Base-by-base conservation (phyloP, 2,113 vertebrate species). In the Rhinolophus sinicus region DNA sequence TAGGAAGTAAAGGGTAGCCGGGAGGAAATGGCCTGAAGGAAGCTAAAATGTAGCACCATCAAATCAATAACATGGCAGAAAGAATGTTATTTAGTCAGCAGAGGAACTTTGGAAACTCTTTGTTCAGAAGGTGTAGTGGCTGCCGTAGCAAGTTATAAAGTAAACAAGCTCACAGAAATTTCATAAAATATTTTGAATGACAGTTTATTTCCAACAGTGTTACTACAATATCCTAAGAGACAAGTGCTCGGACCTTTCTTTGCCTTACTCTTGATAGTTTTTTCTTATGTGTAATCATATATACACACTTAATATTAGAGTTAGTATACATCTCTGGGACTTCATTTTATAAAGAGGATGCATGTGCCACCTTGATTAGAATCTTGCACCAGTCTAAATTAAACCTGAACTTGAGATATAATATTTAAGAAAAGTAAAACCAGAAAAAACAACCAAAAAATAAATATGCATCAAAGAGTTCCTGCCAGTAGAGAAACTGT, bases 61-160 rank as follows among this genome's bases (percentile, higher is more conserved):
- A 96, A 98, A 93, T 81, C 93, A 96, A 50, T 91, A 92, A 16
- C 28, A 83, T 30, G 50, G 69, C 82, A 92, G 38, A 89, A 95
- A 86, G 60, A 73, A 78, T 40, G 40, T 82, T 90, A 72, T 78
- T 86, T 40, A 92, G 77, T 93, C 67, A 93, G 73, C 81, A 78
- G 35, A 93, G 58, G 62, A 70, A 26, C 14, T 91, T 69, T 38
- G n/a, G 33, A 83, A 87, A 70, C 38, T 81, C 26, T 69, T 58
- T 84, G n/a, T 91, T 93, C 77, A 81, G 58, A 90, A 60, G 13
- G 21, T 89, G 8, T 72, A 30, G n/a, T 13, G 67, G 54, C 8
- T 9, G 33, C 35, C 21, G 56, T 47, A 72, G 78, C 75, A 94
- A 78, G 10, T 78, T 89, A 52, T 47, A 67, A 92, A 92, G 64